These are phyloP conservation scores for Pimephales promelas DNA, from an alignment of 2,113 vertebrate genomes.

Conservation along the genomic window DNA sequence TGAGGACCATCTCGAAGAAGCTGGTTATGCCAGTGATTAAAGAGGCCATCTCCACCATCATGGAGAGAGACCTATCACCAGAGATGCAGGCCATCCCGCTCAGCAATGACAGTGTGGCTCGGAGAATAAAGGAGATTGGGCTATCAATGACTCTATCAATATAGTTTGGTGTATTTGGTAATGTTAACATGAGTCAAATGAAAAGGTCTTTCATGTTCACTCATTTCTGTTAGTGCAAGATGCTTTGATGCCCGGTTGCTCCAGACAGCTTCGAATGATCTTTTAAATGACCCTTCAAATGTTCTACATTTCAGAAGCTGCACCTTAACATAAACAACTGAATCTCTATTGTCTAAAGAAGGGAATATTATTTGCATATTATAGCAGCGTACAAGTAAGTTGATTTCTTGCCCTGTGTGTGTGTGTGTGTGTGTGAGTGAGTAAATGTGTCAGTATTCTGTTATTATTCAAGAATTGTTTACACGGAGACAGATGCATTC, in stretches of 20 bases:
- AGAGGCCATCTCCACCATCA: too few species aligned
- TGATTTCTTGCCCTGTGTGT: neutral
- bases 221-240: neutral
- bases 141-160: too few species aligned
- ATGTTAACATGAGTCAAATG: neutral
- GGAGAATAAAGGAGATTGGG: too few species aligned
- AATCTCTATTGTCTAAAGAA: constrained; percentile 2
- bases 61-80: too few species aligned
- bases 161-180: neutral
- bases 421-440: neutral
- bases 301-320: constrained; percentile 23
- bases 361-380: constrained; percentile 1
- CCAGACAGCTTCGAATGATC: neutral
- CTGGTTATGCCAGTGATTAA: too few species aligned
- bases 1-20: too few species aligned
- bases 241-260: neutral
- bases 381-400: neutral
- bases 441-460: neutral
- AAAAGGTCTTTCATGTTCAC: neutral
- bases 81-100: too few species aligned
- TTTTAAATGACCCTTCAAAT: neutral
- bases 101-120: too few species aligned
- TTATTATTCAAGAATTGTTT: constrained; percentile 32
- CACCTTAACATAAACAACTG: constrained; percentile 11
- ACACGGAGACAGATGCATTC: constrained; percentile 45